These are phyloP conservation scores for Troides helena DNA, from an alignment of 2,888 invertebrate genomes.

Conservation along the genomic window DNA sequence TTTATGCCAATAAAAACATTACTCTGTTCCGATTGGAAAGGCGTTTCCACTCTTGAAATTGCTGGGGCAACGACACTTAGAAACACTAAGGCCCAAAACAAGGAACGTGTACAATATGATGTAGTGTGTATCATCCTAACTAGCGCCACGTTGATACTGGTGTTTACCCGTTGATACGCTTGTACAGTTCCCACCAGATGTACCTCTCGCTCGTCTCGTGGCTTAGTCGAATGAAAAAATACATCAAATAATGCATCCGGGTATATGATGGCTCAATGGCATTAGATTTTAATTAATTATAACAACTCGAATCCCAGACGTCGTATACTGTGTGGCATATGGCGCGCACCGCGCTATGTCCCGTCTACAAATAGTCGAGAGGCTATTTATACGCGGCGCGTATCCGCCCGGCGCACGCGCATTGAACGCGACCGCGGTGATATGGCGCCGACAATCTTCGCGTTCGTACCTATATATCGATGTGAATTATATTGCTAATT, in stretches of 20 bases:
- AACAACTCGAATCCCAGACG: slow-evolving; percentile 61
- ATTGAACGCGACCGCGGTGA: slow-evolving; percentile 44
- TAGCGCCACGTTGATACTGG: too few relatives aligned
- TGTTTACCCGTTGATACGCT: too few relatives aligned
- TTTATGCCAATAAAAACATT: too few relatives aligned
- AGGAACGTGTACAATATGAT: too few relatives aligned
- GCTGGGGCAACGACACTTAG: too few relatives aligned
- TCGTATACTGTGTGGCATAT: slow-evolving; percentile 65
- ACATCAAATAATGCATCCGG: neutral
- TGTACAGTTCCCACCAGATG: too few relatives aligned
- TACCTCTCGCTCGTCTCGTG: too few relatives aligned
- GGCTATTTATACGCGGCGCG: slow-evolving; percentile 70
- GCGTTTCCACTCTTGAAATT: too few relatives aligned
- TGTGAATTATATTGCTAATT: slow-evolving; percentile 17
- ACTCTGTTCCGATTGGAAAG: too few relatives aligned
- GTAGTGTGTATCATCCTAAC: too few relatives aligned
- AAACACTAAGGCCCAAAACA: too few relatives aligned
- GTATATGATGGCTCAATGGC: slow-evolving; percentile 49
- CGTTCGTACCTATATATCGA: slow-evolving; percentile 20
- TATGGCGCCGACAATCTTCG: slow-evolving; percentile 46
- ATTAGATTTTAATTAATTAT: slow-evolving; percentile 66
- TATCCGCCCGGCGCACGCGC: slow-evolving; percentile 75
- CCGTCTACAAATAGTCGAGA: slow-evolving; percentile 68
- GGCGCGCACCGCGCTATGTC: slow-evolving; percentile 67
- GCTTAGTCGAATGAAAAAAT: too few relatives aligned